A percentile compares a stretch with the other conserved stretches of the same genome.
These are phyloP conservation scores for Falco novaeseelandiae DNA, from an alignment of 2,797 vertebrate species.

Conservation along the genomic window DNA sequence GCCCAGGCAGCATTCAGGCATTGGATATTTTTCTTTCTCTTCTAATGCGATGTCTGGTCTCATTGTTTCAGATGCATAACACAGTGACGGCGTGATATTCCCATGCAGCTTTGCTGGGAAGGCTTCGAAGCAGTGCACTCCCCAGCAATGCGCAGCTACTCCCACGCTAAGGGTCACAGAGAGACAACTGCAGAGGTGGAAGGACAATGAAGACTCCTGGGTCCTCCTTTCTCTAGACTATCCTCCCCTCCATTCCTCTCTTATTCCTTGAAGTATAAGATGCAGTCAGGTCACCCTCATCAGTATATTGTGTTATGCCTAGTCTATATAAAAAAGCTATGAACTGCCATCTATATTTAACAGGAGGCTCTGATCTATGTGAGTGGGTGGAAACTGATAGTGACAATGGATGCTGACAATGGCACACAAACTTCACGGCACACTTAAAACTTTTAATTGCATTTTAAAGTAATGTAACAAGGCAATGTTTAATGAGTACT, in stretches of 20 bases:
- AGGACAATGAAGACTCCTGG: not conserved
- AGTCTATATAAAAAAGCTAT: not conserved
- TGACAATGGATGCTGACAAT: slow-evolving; percentile 54
- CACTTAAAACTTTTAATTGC: slow-evolving; percentile 68
- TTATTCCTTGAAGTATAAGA: not conserved
- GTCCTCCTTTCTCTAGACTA: not conserved
- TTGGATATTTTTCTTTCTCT: slow-evolving; percentile 1
- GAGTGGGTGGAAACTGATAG: slow-evolving; percentile 43
- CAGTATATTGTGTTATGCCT: slow-evolving; percentile 2
- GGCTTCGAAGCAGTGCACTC: not conserved
- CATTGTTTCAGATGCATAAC: not conserved
- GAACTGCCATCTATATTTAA: slow-evolving; percentile 36
- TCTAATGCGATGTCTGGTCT: not conserved
- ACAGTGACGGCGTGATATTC: not conserved
- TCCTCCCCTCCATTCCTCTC: not conserved
- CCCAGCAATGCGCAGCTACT: not conserved
- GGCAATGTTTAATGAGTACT: slow-evolving; percentile 67
- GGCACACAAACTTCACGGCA: slow-evolving; percentile 43
- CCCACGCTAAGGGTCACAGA: not conserved
- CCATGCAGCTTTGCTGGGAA: not conserved
- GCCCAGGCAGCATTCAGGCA: slow-evolving; percentile 25
- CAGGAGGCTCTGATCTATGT: slow-evolving; percentile 29
- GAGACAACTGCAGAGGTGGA: not conserved
- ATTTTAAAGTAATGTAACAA: slow-evolving; percentile 72
- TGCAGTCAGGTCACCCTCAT: not conserved